Percentiles rank a stretch among this genome's conserved stretches.
Evolutionary conservation across 1,140 invertebrate species (phyloP).

Genomic region (Arion vulgaris): DNA sequence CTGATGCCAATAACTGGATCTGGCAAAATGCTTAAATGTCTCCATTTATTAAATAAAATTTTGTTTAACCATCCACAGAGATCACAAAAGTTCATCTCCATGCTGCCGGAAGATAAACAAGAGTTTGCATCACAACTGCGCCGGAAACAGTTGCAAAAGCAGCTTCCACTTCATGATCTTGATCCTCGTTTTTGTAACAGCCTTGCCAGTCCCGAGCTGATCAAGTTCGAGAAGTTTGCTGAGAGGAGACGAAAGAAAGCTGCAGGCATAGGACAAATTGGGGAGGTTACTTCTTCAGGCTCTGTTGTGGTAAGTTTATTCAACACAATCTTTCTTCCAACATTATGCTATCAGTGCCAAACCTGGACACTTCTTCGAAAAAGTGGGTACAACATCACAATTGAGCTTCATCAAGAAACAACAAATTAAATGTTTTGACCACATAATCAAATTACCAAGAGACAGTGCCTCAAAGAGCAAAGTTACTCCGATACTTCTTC

Average conservation of each 20-base stretch:
- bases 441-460: too few relatives aligned
- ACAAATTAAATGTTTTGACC: too few relatives aligned
- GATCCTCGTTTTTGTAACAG: conserved; percentile 91
- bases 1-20: too few relatives aligned
- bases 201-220: conserved; percentile 89
- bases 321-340: too few relatives aligned
- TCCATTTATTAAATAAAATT: too few relatives aligned
- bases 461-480: too few relatives aligned
- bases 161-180: conserved; percentile 96
- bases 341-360: too few relatives aligned
- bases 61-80: conserved; percentile 73
- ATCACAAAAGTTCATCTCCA: conserved; percentile 97
- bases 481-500: too few relatives aligned
- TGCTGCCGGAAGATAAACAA: conserved; percentile 95
- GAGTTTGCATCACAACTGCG: conserved; percentile 97
- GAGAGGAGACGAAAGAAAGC: conserved; percentile 87
- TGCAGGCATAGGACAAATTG: conserved; percentile 91
- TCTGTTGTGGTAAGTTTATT: conserved; percentile 40
- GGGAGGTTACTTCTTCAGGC: conserved; percentile 79
- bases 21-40: too few relatives aligned
- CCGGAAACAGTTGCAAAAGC: conserved; percentile 92
- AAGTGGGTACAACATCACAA: too few relatives aligned
- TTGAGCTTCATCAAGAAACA: too few relatives aligned
- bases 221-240: conserved; percentile 80
- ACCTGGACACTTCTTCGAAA: too few relatives aligned